Percentiles rank a stretch among this genome's conserved stretches.
phyloP scores from a whole-genome alignment of 2,888 invertebrate species.

The Ichneumoninae sp. region DNA sequence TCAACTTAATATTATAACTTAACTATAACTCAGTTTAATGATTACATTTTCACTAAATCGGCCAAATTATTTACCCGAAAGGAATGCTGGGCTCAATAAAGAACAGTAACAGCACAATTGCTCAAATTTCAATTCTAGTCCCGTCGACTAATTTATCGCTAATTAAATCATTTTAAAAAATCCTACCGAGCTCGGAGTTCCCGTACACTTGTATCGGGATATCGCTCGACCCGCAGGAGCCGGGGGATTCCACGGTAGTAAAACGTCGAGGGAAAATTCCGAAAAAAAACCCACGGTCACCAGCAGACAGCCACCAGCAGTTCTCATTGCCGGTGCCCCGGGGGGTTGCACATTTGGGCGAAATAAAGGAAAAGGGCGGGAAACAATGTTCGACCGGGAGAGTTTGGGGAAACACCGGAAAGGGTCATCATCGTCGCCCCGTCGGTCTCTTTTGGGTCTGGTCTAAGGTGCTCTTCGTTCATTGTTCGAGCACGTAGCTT shows the following conservation, averaged over 20 bases:
- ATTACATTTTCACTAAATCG: no score
- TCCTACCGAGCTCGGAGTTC: neutral
- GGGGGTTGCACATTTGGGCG: neutral
- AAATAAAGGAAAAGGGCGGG: slow-evolving; percentile 18
- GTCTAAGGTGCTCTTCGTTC: slow-evolving; percentile 37
- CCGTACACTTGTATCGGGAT: neutral
- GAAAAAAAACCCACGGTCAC: slow-evolving; percentile 60
- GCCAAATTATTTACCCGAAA: neutral
- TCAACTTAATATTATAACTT: no score
- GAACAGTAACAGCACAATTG: neutral
- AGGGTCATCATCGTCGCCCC: slow-evolving; percentile 57
- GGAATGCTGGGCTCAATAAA: neutral
- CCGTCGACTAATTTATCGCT: neutral
- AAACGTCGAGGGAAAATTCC: neutral
- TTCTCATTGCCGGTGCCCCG: slow-evolving; percentile 31
- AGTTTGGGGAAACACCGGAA: slow-evolving; percentile 63
- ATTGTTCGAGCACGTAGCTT: slow-evolving; percentile 60
- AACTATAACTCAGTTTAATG: no score
- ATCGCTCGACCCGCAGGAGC: neutral
- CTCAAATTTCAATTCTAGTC: neutral
- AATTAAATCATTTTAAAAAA: neutral
- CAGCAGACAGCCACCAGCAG: slow-evolving; percentile 56
- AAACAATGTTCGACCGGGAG: slow-evolving; percentile 36
- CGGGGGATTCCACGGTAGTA: slow-evolving; percentile 26
- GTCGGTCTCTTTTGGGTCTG: slow-evolving; percentile 23